Conservation (phyloP, 2,113 vertebrate genomes). For the Deroptyus accipitrinus region DNA sequence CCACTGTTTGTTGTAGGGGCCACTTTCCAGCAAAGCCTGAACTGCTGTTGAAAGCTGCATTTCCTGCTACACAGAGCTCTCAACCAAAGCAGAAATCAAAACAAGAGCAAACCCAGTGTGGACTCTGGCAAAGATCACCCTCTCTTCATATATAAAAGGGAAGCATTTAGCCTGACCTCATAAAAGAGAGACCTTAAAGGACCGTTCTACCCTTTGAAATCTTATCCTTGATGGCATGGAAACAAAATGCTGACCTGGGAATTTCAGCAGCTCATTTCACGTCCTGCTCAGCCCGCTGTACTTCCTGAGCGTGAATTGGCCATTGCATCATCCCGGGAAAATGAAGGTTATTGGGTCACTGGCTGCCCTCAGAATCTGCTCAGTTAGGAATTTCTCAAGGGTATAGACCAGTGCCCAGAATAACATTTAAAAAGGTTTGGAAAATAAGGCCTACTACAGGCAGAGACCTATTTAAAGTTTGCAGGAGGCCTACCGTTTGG, state of each 20-base stretch:
- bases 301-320: background rate
- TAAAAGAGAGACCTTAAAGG: conserved; percentile 50
- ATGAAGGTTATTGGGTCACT: conserved; percentile 40
- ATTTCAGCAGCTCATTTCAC: conserved; percentile 27
- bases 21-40: background rate
- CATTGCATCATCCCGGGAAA: conserved; percentile 52
- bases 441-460: conserved; percentile 1
- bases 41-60: conserved; percentile 4
- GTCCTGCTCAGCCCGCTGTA: background rate
- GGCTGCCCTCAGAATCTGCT: conserved; percentile 15
- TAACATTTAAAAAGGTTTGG: conserved; percentile 20
- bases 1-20: background rate
- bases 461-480: background rate
- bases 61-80: conserved; percentile 12
- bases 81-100: conserved; percentile 31
- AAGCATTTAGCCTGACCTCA: conserved; percentile 60
- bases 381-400: conserved; percentile 8
- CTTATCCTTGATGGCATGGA: background rate
- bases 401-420: conserved; percentile 9
- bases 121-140: conserved; percentile 45
- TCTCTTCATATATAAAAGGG: conserved; percentile 25
- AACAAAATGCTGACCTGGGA: conserved; percentile 37
- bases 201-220: conserved; percentile 3
- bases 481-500: conserved; percentile 1
- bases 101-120: background rate